phyloP scores from a whole-genome alignment of 2,888 invertebrate species.

The Lasioglossum lativentre region DNA sequence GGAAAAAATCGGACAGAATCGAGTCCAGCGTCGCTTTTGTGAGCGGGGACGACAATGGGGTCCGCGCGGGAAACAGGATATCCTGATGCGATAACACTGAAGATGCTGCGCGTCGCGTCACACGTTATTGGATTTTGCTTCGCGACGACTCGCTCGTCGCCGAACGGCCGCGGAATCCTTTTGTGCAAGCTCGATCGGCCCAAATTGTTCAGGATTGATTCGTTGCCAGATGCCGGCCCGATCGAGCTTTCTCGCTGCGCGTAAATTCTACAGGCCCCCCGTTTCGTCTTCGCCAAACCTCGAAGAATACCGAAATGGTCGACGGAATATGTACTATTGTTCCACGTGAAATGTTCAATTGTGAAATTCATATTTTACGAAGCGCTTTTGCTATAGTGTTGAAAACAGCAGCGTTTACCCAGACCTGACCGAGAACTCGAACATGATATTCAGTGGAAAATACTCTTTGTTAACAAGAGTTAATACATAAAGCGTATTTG shows the following conservation, averaged over 20 bases:
- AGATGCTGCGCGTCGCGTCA: constrained; percentile 57
- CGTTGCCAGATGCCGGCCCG: constrained; percentile 9
- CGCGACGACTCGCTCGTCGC: constrained; percentile 44
- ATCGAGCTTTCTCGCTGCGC: constrained; percentile 17
- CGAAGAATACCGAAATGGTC: background rate
- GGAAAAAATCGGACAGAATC: constrained; percentile 17
- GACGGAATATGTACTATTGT: background rate
- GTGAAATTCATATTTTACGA: background rate
- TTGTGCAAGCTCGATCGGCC: background rate
- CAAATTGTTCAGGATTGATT: constrained; percentile 40
- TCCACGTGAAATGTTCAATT: background rate
- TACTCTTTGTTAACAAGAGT: background rate
- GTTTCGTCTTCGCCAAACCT: constrained; percentile 21
- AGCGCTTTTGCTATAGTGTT: background rate
- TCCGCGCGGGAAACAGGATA: constrained; percentile 50
- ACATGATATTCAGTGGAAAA: background rate
- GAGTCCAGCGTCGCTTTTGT: constrained; percentile 33
- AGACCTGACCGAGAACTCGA: background rate
- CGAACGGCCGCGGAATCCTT: constrained; percentile 9
- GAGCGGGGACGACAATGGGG: constrained; percentile 27
- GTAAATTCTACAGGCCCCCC: constrained; percentile 19
- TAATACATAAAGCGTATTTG: background rate
- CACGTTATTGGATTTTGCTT: constrained; percentile 65
- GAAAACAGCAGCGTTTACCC: background rate
- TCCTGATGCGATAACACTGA: constrained; percentile 62